Percentiles rank a stretch among this genome's conserved stretches.
Conservation (phyloP, 1,140 invertebrate genomes). For the Xylocopa sonorina region DNA sequence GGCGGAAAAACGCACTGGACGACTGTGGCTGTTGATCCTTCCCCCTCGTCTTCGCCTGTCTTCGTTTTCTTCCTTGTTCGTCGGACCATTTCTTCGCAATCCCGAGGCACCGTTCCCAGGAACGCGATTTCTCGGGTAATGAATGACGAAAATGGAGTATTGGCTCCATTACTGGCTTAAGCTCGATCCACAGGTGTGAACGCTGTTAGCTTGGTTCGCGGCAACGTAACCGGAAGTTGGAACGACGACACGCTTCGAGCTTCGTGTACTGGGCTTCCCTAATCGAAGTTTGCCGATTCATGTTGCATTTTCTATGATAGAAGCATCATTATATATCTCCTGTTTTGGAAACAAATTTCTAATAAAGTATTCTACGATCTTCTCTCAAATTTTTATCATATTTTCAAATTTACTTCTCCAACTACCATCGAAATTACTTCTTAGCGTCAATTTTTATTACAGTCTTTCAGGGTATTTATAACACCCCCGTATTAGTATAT, state of each 20-base stretch:
- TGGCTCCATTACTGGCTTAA: conserved; percentile 33
- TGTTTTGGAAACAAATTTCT: too few relatives aligned
- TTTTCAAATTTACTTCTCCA: too few relatives aligned
- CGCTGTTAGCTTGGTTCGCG: conserved; percentile 46
- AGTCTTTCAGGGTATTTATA: too few relatives aligned
- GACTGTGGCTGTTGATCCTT: conserved; percentile 58
- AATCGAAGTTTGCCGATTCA: neutral
- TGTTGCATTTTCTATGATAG: too few relatives aligned
- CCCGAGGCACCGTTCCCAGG: conserved; percentile 50
- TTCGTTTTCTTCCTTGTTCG: neutral
- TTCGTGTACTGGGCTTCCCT: neutral
- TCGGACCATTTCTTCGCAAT: conserved; percentile 41
- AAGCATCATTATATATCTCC: too few relatives aligned
- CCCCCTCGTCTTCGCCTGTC: conserved; percentile 26
- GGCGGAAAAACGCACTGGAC: neutral
- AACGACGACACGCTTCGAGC: conserved; percentile 39
- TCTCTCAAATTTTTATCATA: too few relatives aligned
- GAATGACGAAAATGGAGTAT: conserved; percentile 58
- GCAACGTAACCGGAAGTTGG: conserved; percentile 42
- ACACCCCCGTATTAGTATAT: too few relatives aligned
- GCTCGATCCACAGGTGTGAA: conserved; percentile 47
- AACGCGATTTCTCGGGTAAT: conserved; percentile 52
- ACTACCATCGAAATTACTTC: too few relatives aligned
- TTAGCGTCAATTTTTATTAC: too few relatives aligned
- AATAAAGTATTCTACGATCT: too few relatives aligned